Conservation (phyloP, 1,140 invertebrate species). For the Hydropsyche tenuis region DNA sequence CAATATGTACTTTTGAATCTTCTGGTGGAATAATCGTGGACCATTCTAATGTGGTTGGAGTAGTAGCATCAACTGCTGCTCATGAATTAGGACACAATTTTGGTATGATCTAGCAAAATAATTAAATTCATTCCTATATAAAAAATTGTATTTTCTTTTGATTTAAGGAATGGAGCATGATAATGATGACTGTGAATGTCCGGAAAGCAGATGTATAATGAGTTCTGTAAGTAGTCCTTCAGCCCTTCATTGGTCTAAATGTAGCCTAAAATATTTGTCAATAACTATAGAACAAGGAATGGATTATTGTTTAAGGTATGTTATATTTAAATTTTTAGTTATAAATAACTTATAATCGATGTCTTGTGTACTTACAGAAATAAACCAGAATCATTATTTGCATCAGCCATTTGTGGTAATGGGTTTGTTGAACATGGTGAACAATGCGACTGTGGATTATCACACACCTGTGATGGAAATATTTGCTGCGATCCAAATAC, state of each 20-base stretch:
- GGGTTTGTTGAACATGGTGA: slow-evolving; percentile 94
- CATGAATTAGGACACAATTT: slow-evolving; percentile 99
- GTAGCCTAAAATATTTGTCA: slow-evolving; percentile 85
- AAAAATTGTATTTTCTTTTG: neutral
- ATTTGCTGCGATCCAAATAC: slow-evolving; percentile 88
- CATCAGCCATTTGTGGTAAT: slow-evolving; percentile 93
- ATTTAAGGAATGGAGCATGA: slow-evolving; percentile 91
- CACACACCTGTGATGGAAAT: slow-evolving; percentile 62
- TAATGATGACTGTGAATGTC: slow-evolving; percentile 81
- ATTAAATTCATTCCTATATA: slow-evolving; percentile 1
- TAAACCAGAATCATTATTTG: slow-evolving; percentile 76
- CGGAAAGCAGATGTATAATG: slow-evolving; percentile 94
- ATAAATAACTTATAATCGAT: neutral
- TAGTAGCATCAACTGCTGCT: slow-evolving; percentile 95
- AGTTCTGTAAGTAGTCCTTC: slow-evolving; percentile 86
- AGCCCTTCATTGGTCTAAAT: slow-evolving; percentile 88
- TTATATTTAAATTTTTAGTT: neutral
- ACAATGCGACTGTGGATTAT: slow-evolving; percentile 92
- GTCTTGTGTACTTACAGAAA: slow-evolving; percentile 60
- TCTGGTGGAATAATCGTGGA: slow-evolving; percentile 96
- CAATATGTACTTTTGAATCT: slow-evolving; percentile 96
- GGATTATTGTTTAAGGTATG: slow-evolving; percentile 88
- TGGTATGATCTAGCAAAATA: slow-evolving; percentile 57
- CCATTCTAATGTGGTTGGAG: slow-evolving; percentile 82
- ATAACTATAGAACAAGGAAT: slow-evolving; percentile 94